Evolutionary conservation across 2,113 vertebrate genomes (phyloP).

Genomic region (rabbit (Oryctolagus cuniculus)): mOryCun1.1 NC_091439.1:100503001-100503500

Average conservation of each 20-base stretch:
- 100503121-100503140: background rate
- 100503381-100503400: background rate
- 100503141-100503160: background rate
- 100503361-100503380: background rate
- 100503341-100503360: background rate
- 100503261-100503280: background rate
- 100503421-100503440: background rate
- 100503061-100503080: background rate
- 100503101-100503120: background rate
- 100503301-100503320: background rate
- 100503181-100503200: background rate
- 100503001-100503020: background rate
- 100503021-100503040: background rate
- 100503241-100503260: background rate
- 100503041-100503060: background rate
- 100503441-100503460: background rate
- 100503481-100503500: background rate
- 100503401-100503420: background rate
- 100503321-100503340: background rate
- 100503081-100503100: background rate
- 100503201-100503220: background rate
- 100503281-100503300: background rate
- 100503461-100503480: background rate
- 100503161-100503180: background rate
- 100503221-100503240: background rate